Evolutionary conservation across 2,797 vertebrate species (phyloP).

Genomic region (Centroberyx gerrardi): DNA sequence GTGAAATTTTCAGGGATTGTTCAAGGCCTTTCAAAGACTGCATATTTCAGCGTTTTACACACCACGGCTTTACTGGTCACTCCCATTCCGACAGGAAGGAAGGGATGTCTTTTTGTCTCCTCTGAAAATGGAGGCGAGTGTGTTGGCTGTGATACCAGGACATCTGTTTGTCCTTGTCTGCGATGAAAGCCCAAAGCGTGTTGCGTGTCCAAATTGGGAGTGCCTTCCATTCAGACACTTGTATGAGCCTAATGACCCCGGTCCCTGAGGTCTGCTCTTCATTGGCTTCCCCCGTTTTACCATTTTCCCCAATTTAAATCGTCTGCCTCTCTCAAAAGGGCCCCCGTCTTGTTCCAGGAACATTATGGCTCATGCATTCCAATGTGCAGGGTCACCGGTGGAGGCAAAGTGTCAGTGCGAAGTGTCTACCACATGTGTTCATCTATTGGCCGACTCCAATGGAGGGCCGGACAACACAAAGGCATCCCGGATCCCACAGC

Average conservation of each 20-base stretch:
- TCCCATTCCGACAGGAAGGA: slow-evolving; percentile 67
- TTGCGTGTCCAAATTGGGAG: slow-evolving; percentile 77
- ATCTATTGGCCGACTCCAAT: slow-evolving; percentile 67
- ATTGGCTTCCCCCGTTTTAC: slow-evolving; percentile 62
- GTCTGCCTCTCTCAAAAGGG: slow-evolving; percentile 62
- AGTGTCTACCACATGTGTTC: slow-evolving; percentile 71
- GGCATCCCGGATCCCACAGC: slow-evolving; percentile 58
- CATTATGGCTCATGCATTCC: slow-evolving; percentile 77
- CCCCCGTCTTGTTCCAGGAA: slow-evolving; percentile 58
- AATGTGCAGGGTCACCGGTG: slow-evolving; percentile 68
- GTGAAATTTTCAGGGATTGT: slow-evolving; percentile 31
- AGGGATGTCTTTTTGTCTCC: slow-evolving; percentile 51
- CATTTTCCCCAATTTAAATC: slow-evolving; percentile 74
- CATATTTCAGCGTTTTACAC: slow-evolving; percentile 53
- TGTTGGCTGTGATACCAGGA: slow-evolving; percentile 81
- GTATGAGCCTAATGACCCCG: slow-evolving; percentile 80
- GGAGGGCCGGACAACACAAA: slow-evolving; percentile 66
- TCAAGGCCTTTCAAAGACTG: slow-evolving; percentile 43
- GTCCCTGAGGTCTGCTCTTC: slow-evolving; percentile 65
- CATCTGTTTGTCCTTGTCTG: slow-evolving; percentile 85
- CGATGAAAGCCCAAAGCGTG: slow-evolving; percentile 75
- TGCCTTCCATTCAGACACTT: slow-evolving; percentile 77
- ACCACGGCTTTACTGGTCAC: slow-evolving; percentile 58
- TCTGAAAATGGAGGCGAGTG: slow-evolving; percentile 67
- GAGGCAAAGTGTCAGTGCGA: slow-evolving; percentile 61